phyloP scores from a whole-genome alignment of 1,140 invertebrate genomes.

The Cyrtorhinus lividipennis region DNA sequence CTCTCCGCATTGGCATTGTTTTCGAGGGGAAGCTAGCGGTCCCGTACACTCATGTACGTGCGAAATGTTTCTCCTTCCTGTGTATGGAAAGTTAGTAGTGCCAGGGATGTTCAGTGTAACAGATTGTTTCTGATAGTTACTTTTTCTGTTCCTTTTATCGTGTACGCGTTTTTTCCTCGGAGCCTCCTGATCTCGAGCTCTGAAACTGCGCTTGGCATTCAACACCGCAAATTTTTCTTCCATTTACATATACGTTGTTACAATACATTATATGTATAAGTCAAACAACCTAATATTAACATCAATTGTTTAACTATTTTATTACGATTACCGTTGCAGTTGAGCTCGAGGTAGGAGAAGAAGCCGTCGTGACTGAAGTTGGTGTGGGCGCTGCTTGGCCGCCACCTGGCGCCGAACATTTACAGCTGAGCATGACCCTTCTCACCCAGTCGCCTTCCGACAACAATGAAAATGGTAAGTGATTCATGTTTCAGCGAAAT shows the following conservation, averaged over 20 bases:
- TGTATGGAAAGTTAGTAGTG: background rate
- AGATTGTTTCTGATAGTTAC: background rate
- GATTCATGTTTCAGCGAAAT: too few relatives aligned
- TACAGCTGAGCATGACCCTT: slow-evolving; percentile 19
- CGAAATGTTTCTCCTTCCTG: background rate
- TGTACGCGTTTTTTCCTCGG: too few relatives aligned
- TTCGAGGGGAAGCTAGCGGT: too few relatives aligned
- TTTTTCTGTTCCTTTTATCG: background rate
- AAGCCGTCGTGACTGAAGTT: slow-evolving; percentile 20
- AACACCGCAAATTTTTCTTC: too few relatives aligned
- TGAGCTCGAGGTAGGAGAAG: slow-evolving; percentile 13
- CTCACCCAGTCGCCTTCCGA: slow-evolving; percentile 6
- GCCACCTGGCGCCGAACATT: slow-evolving; percentile 19
- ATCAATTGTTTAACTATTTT: background rate
- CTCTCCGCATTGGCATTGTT: too few relatives aligned
- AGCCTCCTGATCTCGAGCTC: too few relatives aligned
- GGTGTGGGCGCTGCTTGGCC: slow-evolving; percentile 20
- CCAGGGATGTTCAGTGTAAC: background rate
- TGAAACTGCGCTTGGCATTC: too few relatives aligned
- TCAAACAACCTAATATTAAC: background rate
- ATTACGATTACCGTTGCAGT: slow-evolving; percentile 18
- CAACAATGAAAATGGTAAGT: slow-evolving; percentile 12
- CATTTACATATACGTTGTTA: too few relatives aligned
- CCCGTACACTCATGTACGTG: too few relatives aligned
- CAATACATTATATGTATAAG: background rate